These are phyloP conservation scores for Selene dorsalis DNA, from an alignment of 2,797 vertebrate species.

Conservation along the genomic window DNA sequence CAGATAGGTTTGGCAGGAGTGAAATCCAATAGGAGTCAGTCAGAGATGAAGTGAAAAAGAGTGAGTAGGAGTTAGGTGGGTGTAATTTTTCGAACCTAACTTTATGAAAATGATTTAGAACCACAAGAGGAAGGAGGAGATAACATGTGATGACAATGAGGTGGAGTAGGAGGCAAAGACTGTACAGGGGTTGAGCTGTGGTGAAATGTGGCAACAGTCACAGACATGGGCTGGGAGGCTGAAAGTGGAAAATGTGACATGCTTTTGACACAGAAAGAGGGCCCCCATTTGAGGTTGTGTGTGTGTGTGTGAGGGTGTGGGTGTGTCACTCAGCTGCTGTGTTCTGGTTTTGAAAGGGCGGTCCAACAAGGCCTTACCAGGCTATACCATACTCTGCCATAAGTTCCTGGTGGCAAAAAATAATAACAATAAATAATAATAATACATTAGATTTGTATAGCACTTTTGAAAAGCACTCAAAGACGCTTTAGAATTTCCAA, in stretches of 20 bases:
- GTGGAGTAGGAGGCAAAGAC: conserved; percentile 26
- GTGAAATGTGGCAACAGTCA: conserved; percentile 49
- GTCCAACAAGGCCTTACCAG: conserved; percentile 29
- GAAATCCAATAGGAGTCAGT: background rate
- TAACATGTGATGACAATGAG: conserved; percentile 28
- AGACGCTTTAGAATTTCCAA: too few species aligned
- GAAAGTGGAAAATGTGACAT: conserved; percentile 75
- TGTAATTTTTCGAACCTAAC: background rate
- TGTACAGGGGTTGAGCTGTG: conserved; percentile 39
- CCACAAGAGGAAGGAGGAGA: conserved; percentile 10
- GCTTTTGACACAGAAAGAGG: conserved; percentile 58
- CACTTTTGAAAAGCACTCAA: too few species aligned
- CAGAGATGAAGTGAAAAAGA: background rate
- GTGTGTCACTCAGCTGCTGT: conserved; percentile 50
- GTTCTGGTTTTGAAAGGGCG: conserved; percentile 43
- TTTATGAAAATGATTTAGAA: background rate
- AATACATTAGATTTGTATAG: too few species aligned
- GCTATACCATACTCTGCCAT: conserved; percentile 3
- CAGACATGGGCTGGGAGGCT: conserved; percentile 46
- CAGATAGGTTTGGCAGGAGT: background rate
- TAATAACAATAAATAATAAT: too few species aligned
- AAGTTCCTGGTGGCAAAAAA: background rate
- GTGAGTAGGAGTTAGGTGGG: background rate
- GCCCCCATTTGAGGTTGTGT: conserved; percentile 61
- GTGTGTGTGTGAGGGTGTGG: conserved; percentile 32